Evolutionary conservation across 2,888 invertebrate genomes (phyloP), one percentile per base, ranked within the genome.

Genomic region (Crocallis elinguaria): DNA sequence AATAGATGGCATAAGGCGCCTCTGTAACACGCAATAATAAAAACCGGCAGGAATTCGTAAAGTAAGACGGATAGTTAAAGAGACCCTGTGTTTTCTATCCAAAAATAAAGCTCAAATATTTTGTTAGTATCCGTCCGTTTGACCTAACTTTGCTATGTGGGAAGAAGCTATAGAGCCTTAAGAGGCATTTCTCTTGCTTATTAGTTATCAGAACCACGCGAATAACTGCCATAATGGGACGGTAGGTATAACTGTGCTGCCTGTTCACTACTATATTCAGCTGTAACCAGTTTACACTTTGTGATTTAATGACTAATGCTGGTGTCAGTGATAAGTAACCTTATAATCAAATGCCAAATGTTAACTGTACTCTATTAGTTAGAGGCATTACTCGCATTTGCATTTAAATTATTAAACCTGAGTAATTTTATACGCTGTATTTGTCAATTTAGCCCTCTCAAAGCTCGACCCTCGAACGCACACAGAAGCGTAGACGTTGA

Each of bases 291-390:
- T 43, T 42, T 17, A 13, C 5, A 36, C 21, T 14, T 29, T 49
- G n/a, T n/a, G 35, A 49, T 49, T 42, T 49, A 49, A 21, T 16
- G 12, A 36, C 36, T 30, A 49, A 12, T 29, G n/a, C 37, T 13
- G 37, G 43, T 49, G 38, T 43, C 43, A 32, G 38, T 38, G 37
- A 38, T 42, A 43, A 43, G 37, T 43, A n/a, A 44, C 21, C 49
- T 36, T 37, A 29, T 36, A 37, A 43, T 37, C 43, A 38, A 38
- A 16, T 11, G 9, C 32, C 7, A 32, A 23, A 23, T 21, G 35
- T 12, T 37, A 13, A 35, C 27, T 49, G 25, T 35, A 33, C 33
- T 13, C 29, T 38, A 50, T 50, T 16, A n/a, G 37, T 17, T 12
- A 0, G 32, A 6, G 17, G 6, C 8, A 29, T 29, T 29, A 39